These are phyloP conservation scores for Nautilus pompilius DNA, from an alignment of 1,140 invertebrate genomes.

Conservation along the genomic window DNA sequence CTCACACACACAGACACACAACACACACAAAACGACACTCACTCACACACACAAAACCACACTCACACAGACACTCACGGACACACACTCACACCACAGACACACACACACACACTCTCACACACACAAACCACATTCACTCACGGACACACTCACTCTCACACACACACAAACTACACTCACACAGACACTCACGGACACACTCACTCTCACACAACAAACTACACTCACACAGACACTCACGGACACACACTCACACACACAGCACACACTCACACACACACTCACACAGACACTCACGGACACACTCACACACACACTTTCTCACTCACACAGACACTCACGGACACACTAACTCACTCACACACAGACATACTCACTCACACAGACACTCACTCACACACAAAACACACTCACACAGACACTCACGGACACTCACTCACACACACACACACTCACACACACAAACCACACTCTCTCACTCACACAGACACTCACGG, in stretches of 20 bases:
- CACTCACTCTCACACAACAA: neutral
- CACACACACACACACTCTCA: neutral
- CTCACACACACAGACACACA: too few relatives aligned
- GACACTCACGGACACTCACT: neutral
- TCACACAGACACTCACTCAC: neutral
- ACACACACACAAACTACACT: too few relatives aligned
- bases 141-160: neutral
- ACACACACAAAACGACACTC: neutral
- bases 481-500: neutral
- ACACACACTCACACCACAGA: neutral
- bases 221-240: neutral
- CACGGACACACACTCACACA: neutral
- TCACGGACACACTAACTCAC: neutral
- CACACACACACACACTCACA: neutral
- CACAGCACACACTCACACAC: neutral
- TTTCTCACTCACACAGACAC: neutral
- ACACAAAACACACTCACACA: neutral
- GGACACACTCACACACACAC: neutral
- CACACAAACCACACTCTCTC: too few relatives aligned
- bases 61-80: neutral
- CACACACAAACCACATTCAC: neutral
- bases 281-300: neutral
- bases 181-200: neutral
- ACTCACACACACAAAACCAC: neutral
- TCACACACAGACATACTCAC: neutral